Percentiles rank a stretch among this genome's conserved stretches.
Evolutionary conservation across 2,888 invertebrate genomes (phyloP).

Genomic region (Gari tellinella): DNA sequence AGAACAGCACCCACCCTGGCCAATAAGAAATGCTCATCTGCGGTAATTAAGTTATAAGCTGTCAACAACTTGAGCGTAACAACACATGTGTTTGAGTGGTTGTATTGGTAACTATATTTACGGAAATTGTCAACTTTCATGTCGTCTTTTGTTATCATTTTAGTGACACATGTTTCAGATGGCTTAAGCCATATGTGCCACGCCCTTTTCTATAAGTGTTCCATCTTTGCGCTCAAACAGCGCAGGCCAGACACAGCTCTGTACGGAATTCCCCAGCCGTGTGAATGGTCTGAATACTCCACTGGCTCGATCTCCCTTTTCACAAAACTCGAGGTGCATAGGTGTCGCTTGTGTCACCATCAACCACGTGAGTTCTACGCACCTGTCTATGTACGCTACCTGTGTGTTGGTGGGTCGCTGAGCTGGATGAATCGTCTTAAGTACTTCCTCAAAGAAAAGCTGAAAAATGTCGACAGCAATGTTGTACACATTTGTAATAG

Average conservation of each 20-base stretch:
- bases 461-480: too few species aligned
- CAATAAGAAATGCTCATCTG: too few species aligned
- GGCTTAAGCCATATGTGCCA: conserved; percentile 38
- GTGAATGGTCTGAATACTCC: conserved; percentile 50
- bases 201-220: conserved; percentile 51
- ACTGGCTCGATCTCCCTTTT: conserved; percentile 36
- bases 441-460: conserved; percentile 56
- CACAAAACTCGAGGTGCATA: conserved; percentile 57
- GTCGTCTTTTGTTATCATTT: too few species aligned
- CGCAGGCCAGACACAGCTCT: conserved; percentile 57
- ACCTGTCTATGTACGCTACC: conserved; percentile 46
- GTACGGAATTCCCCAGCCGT: conserved; percentile 45
- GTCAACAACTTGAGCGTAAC: too few species aligned
- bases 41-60: too few species aligned
- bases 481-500: too few species aligned
- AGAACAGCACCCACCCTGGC: too few species aligned
- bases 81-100: too few species aligned
- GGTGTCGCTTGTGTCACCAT: conserved; percentile 54
- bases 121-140: too few species aligned
- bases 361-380: conserved; percentile 52
- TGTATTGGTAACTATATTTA: too few species aligned
- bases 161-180: too few species aligned
- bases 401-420: conserved; percentile 43
- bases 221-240: conserved; percentile 48
- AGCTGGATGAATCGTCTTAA: conserved; percentile 51